Percentiles rank a stretch among this genome's conserved stretches.
These are phyloP conservation scores for Aplocera efformata DNA, from an alignment of 2,888 invertebrate genomes.

Conservation along the genomic window DNA sequence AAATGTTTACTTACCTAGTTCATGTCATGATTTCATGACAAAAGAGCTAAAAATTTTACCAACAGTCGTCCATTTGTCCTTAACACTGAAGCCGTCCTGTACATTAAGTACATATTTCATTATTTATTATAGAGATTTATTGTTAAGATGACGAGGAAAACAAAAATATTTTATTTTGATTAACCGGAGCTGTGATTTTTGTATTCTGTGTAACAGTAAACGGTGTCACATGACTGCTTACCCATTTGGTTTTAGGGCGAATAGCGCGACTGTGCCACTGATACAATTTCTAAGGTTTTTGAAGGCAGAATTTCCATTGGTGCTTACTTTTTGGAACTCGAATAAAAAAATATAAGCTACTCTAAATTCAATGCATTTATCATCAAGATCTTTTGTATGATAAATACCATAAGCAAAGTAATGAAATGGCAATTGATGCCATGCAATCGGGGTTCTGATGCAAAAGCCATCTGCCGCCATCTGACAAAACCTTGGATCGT, in stretches of 20 bases:
- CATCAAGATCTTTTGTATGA: too few relatives aligned
- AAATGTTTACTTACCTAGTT: too few relatives aligned
- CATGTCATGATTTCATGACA: too few relatives aligned
- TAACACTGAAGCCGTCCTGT: constrained; percentile 62
- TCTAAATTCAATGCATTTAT: too few relatives aligned
- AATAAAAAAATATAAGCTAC: neutral
- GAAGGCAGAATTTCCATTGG: constrained; percentile 5
- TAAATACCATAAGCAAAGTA: neutral
- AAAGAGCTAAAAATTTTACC: too few relatives aligned
- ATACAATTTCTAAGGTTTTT: constrained; percentile 45
- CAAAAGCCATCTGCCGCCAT: constrained; percentile 16
- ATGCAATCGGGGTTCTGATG: constrained; percentile 16
- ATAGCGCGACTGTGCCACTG: constrained; percentile 28
- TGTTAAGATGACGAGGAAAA: constrained; percentile 67
- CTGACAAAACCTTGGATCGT: constrained; percentile 17
- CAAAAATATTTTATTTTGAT: constrained; percentile 75
- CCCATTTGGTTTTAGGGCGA: constrained; percentile 8
- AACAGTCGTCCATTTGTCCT: constrained; percentile 56
- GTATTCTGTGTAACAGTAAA: constrained; percentile 65
- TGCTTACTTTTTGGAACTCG: constrained; percentile 1
- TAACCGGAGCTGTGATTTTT: constrained; percentile 80
- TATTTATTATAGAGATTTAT: constrained; percentile 75
- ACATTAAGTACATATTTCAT: constrained; percentile 60
- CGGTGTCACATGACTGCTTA: constrained; percentile 31
- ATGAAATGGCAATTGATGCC: constrained; percentile 2